Percentiles rank a stretch among this genome's conserved stretches.
Conservation (phyloP, 2,797 vertebrate species). For the Galago senegalensis region DNA sequence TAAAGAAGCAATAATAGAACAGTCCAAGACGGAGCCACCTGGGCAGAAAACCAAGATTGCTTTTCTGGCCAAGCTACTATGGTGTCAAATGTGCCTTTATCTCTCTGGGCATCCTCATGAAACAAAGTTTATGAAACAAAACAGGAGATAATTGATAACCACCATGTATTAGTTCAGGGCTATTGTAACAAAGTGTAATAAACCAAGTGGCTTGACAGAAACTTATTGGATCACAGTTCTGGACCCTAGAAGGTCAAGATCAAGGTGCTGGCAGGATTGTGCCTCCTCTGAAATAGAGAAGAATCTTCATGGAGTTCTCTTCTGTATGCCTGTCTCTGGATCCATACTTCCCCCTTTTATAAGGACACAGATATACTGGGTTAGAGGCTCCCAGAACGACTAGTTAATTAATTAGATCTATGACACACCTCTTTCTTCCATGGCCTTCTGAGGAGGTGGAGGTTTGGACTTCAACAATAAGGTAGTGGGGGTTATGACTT, state of each 20-base stretch:
- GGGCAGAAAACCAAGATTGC: not conserved
- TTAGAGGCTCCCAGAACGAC: not conserved
- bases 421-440: not conserved
- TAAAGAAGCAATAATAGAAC: conserved; percentile 31
- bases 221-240: not conserved
- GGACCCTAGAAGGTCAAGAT: not conserved
- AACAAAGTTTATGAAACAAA: not conserved
- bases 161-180: not conserved
- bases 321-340: not conserved
- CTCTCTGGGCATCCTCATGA: not conserved
- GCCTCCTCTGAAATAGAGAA: not conserved
- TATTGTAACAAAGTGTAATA: not conserved
- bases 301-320: not conserved
- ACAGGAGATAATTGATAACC: not conserved
- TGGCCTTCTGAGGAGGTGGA: not conserved
- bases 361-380: not conserved
- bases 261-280: not conserved
- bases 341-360: not conserved
- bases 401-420: not conserved
- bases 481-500: not conserved
- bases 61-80: not conserved
- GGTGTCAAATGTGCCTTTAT: not conserved
- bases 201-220: not conserved
- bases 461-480: not conserved
- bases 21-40: not conserved